Evolutionary conservation across 2,797 vertebrate species (phyloP).

Genomic region (Mormyrops boulengeri): DNA sequence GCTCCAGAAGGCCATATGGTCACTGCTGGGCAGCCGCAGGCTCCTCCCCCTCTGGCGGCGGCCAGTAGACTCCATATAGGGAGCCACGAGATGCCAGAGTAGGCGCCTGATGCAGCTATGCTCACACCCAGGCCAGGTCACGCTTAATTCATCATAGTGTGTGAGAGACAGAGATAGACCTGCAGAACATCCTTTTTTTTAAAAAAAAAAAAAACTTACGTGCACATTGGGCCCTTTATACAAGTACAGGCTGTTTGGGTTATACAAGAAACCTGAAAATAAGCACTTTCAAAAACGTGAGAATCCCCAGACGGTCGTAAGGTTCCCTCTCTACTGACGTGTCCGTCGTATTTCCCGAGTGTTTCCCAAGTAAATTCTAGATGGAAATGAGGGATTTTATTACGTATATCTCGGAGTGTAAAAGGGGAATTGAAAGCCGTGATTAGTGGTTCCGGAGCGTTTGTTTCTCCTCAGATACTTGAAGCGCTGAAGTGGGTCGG

Average conservation of each 20-base stretch:
- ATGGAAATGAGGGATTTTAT: neutral
- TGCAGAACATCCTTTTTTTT: neutral
- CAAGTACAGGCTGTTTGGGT: neutral
- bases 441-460: constrained; percentile 24
- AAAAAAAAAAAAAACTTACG: neutral
- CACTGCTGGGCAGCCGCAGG: constrained; percentile 55
- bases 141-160: constrained; percentile 17
- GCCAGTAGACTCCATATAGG: constrained; percentile 23
- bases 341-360: neutral
- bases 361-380: neutral
- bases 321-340: neutral
- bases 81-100: constrained; percentile 30
- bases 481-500: constrained; percentile 32
- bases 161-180: constrained; percentile 10
- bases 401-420: neutral
- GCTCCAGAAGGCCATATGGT: constrained; percentile 62
- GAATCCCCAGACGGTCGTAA: neutral
- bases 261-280: neutral
- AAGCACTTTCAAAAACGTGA: neutral
- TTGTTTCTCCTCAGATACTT: constrained; percentile 34
- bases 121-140: constrained; percentile 36
- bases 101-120: constrained; percentile 31
- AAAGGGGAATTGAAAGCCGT: constrained; percentile 4
- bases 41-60: constrained; percentile 56
- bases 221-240: neutral